Base-by-base conservation (phyloP, 2,888 invertebrate species). In the Ochropleura leucogaster region DNA sequence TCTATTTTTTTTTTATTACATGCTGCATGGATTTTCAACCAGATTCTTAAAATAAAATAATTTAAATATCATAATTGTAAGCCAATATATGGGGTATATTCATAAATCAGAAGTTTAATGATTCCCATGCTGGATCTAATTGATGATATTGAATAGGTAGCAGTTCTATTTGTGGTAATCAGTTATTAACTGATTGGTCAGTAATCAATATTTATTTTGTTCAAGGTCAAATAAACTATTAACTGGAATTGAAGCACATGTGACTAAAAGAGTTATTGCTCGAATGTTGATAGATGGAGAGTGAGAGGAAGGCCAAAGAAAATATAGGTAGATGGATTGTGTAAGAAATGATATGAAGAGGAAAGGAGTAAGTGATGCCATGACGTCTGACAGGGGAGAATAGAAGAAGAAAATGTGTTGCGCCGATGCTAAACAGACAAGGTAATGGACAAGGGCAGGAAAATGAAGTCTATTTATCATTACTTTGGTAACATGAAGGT, bases 111-210 rank as follows among this genome's bases (percentile, higher is more conserved):
- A 1, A 44, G 49, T 9, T 42, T 4, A 57, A 46, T 51, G 10
- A 46, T 20, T 51, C 16, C 8, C 16, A 46, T n/a, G 14, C 12
- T 12, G 6, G 3, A 12, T 18, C 3, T 71, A 51, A 51, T 51
- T 59, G 40, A 60, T 69, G n/a, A 47, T 30, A 76, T 46, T 68
- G 16, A 44, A 2, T 16, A 16, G 8, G 16, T 40, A 59, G 16
- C 8, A 44, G 9, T n/a, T 14, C 44, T 73, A 73, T 79, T 72
- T 76, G 20, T 46, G 63, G n/a, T 18, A 4, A 80, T 63, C 55
- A 74, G 18, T 57, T 42, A 74, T 12, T 30, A 42, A 78, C 20
- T 20, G 40, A 79, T 51, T 55, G 40, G 63, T 73, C 16, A 51
- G 40, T 51, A 55, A 73, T 55, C 53, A 76, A 49, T 44, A 40